A percentile compares a stretch with the other conserved stretches of the same genome.
phyloP scores from a whole-genome alignment of 2,888 invertebrate species.

The Amblyjoppa proteus region DNA sequence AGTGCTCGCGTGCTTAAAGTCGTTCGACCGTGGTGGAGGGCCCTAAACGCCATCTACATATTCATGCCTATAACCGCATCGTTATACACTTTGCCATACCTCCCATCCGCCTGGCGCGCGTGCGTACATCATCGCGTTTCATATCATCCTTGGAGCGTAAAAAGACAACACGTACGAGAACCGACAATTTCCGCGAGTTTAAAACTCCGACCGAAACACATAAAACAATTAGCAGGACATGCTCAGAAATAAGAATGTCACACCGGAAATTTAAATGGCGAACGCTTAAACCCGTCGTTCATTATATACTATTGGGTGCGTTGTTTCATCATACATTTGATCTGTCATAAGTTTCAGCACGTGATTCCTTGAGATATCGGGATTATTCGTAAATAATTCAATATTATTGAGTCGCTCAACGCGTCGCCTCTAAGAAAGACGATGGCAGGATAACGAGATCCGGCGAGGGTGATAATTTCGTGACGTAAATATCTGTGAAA shows the following conservation, averaged over 20 bases:
- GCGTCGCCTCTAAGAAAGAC: slow-evolving; percentile 14
- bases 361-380: background rate
- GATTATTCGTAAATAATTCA: too few relatives aligned
- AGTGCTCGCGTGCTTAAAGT: slow-evolving; percentile 68
- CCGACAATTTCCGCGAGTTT: background rate
- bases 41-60: slow-evolving; percentile 79
- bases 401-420: background rate
- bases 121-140: slow-evolving; percentile 29
- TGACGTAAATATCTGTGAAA: slow-evolving; percentile 12
- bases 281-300: background rate
- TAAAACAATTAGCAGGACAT: background rate
- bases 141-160: slow-evolving; percentile 14
- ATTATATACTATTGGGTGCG: background rate
- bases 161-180: background rate
- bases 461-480: slow-evolving; percentile 23
- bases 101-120: slow-evolving; percentile 4
- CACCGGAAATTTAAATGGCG: background rate
- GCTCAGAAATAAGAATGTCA: background rate
- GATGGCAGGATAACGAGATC: slow-evolving; percentile 9
- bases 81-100: slow-evolving; percentile 60
- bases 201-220: background rate
- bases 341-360: background rate
- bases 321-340: background rate
- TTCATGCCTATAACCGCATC: slow-evolving; percentile 77
- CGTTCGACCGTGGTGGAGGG: slow-evolving; percentile 66